These are phyloP conservation scores for Raja brachyura DNA, from an alignment of 2,113 vertebrate genomes.

Conservation along the genomic window DNA sequence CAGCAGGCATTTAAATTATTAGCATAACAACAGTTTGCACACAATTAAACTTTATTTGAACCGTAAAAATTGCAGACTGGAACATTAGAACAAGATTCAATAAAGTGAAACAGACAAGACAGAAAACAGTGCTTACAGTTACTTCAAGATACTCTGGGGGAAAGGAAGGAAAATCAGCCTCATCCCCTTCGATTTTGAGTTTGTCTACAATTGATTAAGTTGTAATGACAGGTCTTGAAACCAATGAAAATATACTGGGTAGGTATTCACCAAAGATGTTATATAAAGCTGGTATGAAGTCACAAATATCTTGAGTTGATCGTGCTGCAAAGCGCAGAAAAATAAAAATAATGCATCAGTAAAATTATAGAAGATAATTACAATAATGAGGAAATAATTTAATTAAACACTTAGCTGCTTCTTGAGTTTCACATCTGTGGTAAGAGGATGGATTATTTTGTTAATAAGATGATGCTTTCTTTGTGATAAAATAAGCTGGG, in stretches of 20 bases:
- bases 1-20: slow-evolving; percentile 78
- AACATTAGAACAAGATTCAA: slow-evolving; percentile 75
- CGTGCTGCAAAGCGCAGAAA: slow-evolving; percentile 23
- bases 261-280: slow-evolving; percentile 23
- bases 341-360: slow-evolving; percentile 33
- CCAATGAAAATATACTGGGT: slow-evolving; percentile 24
- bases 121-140: slow-evolving; percentile 53
- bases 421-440: slow-evolving; percentile 38
- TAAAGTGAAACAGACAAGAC: slow-evolving; percentile 46
- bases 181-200: neutral
- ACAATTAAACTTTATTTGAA: slow-evolving; percentile 87
- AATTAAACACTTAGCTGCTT: slow-evolving; percentile 39
- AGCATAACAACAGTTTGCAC: slow-evolving; percentile 82
- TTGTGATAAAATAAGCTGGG: slow-evolving; percentile 32
- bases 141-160: neutral
- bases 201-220: slow-evolving; percentile 28
- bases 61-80: slow-evolving; percentile 79
- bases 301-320: slow-evolving; percentile 11
- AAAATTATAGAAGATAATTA: slow-evolving; percentile 36
- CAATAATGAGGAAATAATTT: slow-evolving; percentile 39
- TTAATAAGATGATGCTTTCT: slow-evolving; percentile 37
- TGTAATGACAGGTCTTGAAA: slow-evolving; percentile 23
- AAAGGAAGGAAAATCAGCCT: neutral
- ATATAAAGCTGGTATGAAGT: neutral
- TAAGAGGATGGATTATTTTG: slow-evolving; percentile 38